Conservation (phyloP, 2,888 invertebrate genomes). For the Papilio demoleus region DNA sequence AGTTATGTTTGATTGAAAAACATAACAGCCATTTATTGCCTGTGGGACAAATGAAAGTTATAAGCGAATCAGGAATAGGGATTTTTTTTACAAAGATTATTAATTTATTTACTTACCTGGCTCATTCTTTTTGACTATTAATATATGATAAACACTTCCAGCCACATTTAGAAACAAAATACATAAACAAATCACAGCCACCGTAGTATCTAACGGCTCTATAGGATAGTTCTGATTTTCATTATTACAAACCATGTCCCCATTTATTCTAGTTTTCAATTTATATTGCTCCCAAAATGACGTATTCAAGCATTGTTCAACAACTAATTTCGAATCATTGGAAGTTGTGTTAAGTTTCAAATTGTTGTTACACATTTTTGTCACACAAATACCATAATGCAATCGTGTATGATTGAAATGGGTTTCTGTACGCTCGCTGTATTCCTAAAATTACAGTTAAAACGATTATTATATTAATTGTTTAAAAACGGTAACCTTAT, state of each 20-base stretch:
- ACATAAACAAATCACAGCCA: conserved; percentile 57
- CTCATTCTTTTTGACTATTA: not conserved
- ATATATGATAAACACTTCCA: conserved; percentile 62
- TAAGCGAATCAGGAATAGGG: not conserved
- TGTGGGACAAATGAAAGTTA: not conserved
- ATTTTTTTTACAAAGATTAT: not conserved
- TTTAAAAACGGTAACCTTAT: too few relatives aligned
- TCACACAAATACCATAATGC: conserved; percentile 47
- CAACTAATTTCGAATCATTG: conserved; percentile 38
- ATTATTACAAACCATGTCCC: conserved; percentile 58
- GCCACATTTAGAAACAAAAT: conserved; percentile 57
- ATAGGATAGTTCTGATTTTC: conserved; percentile 48
- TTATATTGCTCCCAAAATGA: conserved; percentile 57
- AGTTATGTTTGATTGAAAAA: conserved; percentile 48
- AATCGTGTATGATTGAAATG: conserved; percentile 50
- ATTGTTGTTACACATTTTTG: conserved; percentile 43
- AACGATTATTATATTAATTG: not conserved
- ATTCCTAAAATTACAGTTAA: conserved; percentile 45
- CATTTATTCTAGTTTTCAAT: conserved; percentile 55
- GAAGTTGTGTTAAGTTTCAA: conserved; percentile 37
- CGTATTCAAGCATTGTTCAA: conserved; percentile 52
- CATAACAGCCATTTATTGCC: conserved; percentile 44
- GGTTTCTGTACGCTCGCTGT: conserved; percentile 42
- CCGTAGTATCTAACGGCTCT: conserved; percentile 57
- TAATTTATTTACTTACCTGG: not conserved